Evolutionary conservation across 2,797 vertebrate species (phyloP), one percentile per base, ranked within the genome.

Genomic region (Echeneis naucrates): DNA sequence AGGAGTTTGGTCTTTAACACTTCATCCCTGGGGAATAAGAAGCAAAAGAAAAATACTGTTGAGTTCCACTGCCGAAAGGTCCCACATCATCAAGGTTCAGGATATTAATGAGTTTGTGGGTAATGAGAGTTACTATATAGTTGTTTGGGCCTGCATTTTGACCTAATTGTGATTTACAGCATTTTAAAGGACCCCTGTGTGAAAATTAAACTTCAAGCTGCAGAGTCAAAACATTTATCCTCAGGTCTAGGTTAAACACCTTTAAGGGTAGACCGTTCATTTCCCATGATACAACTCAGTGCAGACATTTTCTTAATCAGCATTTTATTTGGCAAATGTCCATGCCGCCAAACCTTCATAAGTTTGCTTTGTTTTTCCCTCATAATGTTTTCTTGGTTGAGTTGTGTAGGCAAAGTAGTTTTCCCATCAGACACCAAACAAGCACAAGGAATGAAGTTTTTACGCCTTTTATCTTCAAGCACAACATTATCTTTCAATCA

Each of bases 381-480:
- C 12, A 44, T 24, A 32, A 54, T 2, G 19, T 38, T 61, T 67
- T 14, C 68, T 58, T 32, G 30, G 30, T 32, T 8, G 8, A 32
- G 4, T 4, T 32, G 30, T 32, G 30, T 32, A 32, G 30, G 30
- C 30, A 32, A 8, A 32, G 30, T n/a, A n/a, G n/a, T n/a, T 30
- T 59, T 61, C 24, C 57, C 12, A 54, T 12, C 26, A 40, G 33
- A 48, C 30, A 59, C 38, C 45, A 58, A 30, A 30, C 30, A 58
- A 66, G 66, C 30, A 53, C 38, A 30, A 74, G 54, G 37, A 59
- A 51, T 57, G 0, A 47, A 30, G 56, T 32, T 60, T 59, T 54
- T 40, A 12, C 2, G 10, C 13, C 4, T 27, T 11, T 8, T 19
- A 17, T 12, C 24, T 32, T 60, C 10, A 59, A 44, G 19, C 32